Evolutionary conservation across 2,888 invertebrate genomes (phyloP).

Genomic region (Dorcus hopei): DNA sequence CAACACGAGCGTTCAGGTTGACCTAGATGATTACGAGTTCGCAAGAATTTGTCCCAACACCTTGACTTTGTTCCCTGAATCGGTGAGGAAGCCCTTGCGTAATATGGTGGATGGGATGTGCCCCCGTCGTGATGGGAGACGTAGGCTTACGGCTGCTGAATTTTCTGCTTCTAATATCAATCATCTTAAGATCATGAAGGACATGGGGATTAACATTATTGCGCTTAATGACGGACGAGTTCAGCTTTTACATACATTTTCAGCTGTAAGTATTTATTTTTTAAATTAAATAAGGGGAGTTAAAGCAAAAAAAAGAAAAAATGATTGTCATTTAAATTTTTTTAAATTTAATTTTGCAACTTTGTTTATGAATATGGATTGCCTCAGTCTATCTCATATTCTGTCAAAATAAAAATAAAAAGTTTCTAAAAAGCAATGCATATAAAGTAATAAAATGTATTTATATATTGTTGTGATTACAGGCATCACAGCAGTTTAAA

Average conservation of each 20-base stretch:
- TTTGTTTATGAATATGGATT: too few species aligned
- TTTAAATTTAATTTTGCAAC: too few species aligned
- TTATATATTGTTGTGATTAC: too few species aligned
- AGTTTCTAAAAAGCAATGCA: too few species aligned
- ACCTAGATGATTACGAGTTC: constrained; percentile 58
- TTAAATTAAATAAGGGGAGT: too few species aligned
- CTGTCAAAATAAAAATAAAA: too few species aligned
- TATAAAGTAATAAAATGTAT: too few species aligned
- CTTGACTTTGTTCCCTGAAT: constrained; percentile 76
- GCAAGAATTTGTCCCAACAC: constrained; percentile 80
- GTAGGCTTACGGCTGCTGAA: constrained; percentile 65
- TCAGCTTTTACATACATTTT: constrained; percentile 85
- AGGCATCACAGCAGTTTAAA: too few species aligned
- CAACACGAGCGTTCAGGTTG: constrained; percentile 51
- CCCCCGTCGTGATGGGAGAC: constrained; percentile 61
- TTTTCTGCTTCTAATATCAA: constrained; percentile 76
- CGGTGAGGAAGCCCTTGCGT: constrained; percentile 77
- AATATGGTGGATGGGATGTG: constrained; percentile 82
- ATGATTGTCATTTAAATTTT: too few species aligned
- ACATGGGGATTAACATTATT: constrained; percentile 94
- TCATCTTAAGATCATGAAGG: constrained; percentile 80
- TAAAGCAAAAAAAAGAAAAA: too few species aligned
- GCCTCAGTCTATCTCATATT: too few species aligned
- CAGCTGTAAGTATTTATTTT: constrained; percentile 63
- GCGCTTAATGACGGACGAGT: constrained; percentile 87